These are phyloP conservation scores for Epinotia ramella DNA, from an alignment of 2,888 invertebrate genomes.

Conservation along the genomic window DNA sequence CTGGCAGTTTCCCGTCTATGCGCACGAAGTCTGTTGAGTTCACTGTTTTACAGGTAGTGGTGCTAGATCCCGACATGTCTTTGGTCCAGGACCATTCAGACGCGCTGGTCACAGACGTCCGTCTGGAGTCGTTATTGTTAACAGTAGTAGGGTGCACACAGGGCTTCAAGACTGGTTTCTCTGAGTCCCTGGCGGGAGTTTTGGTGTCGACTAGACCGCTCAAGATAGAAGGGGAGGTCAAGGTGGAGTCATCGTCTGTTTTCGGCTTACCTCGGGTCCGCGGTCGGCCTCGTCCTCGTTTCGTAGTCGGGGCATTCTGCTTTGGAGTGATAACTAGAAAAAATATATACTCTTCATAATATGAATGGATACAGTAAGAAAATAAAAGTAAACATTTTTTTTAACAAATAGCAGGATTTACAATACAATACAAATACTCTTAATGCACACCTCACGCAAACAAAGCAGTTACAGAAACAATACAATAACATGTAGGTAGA, in stretches of 20 bases:
- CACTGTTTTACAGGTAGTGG: conserved; percentile 63
- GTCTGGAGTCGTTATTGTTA: conserved; percentile 51
- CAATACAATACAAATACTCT: too few relatives aligned
- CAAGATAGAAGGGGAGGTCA: conserved; percentile 32
- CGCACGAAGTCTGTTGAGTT: conserved; percentile 62
- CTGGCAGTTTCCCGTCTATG: conserved; percentile 69
- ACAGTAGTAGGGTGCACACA: conserved; percentile 22
- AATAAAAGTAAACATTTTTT: background rate
- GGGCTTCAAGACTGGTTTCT: conserved; percentile 17
- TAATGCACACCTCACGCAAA: too few relatives aligned
- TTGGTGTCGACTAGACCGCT: background rate
- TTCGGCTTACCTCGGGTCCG: conserved; percentile 13
- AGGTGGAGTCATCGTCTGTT: conserved; percentile 3
- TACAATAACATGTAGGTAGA: too few relatives aligned
- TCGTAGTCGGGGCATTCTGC: background rate
- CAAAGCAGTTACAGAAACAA: too few relatives aligned
- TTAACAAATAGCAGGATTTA: background rate
- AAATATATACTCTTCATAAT: background rate
- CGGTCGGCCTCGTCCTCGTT: background rate
- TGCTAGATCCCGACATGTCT: conserved; percentile 71
- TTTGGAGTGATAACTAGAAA: conserved; percentile 18
- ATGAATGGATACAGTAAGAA: background rate
- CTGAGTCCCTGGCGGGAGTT: conserved; percentile 12
- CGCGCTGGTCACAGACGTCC: conserved; percentile 56
- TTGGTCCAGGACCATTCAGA: conserved; percentile 71